Conservation (phyloP, 2,113 vertebrate species). For the Pachyramphus minor region DNA sequence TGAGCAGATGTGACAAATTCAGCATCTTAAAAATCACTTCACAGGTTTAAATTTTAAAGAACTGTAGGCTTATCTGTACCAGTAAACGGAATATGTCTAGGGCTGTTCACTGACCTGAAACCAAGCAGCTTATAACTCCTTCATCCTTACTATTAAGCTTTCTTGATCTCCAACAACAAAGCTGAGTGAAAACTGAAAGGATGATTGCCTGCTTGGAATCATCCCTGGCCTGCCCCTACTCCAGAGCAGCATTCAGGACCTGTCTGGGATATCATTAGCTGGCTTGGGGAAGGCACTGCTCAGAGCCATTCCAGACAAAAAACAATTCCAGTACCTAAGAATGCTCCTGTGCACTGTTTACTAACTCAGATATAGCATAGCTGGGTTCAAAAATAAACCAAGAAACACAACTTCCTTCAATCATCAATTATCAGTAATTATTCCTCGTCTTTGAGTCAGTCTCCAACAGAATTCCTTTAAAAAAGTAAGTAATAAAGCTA, state of each 20-base stretch:
- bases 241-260: rapidly evolving
- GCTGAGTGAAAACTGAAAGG: not conserved
- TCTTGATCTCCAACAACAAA: not conserved
- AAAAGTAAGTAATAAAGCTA: not conserved
- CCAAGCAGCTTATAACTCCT: not conserved
- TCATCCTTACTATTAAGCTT: not conserved
- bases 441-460: not conserved
- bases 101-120: not conserved
- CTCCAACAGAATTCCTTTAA: not conserved
- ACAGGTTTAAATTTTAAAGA: not conserved
- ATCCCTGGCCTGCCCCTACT: not conserved
- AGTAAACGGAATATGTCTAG: not conserved
- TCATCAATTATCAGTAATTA: not conserved
- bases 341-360: not conserved
- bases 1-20: not conserved
- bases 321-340: not conserved
- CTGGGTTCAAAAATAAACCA: not conserved
- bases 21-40: not conserved
- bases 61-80: not conserved
- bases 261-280: not conserved
- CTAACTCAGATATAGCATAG: not conserved
- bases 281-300: not conserved
- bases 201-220: not conserved
- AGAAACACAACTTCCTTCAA: not conserved
- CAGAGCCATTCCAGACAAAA: not conserved